Evolutionary conservation across 2,797 vertebrate species (phyloP), one percentile per base, ranked within the genome.

Genomic region (Zalophus californianus): DNA sequence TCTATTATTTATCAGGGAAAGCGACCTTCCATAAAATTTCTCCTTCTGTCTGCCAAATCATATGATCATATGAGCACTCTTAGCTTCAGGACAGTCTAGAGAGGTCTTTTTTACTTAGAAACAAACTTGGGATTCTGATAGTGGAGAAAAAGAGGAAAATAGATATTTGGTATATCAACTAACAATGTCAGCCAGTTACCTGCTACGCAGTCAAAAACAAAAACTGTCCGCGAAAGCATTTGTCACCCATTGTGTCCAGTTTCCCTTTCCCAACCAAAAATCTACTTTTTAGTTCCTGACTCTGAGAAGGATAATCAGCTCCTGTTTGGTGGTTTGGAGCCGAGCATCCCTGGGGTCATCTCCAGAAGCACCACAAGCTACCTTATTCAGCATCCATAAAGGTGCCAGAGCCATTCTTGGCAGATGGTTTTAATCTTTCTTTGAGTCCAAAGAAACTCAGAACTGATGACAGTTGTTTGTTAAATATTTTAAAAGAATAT

Each of bases 41-140:
- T 93, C 50, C 56, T 92, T 93, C 8, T 25, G 56, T 44, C 72
- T 73, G 66, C 38, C 44, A 3, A 79, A 94, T 68, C 66, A 54
- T 44, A 32, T 50, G 44, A 75, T 70, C 56, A 25, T 23, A 6
- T 3, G 35, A 38, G 16, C 25, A 35, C 27, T 44, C 5, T n/a
- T 52, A 64, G n/a, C 50, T 90, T 84, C 54, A 66, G 35, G 89
- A 78, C 4, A 48, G 21, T 60, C 64, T 73, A 58, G 32, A 12
- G 60, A 89, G 64, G 27, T 35, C 29, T 32, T 89, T 94, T 94
- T 90, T 73, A 96, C 70, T 91, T n/a, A 29, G 56, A 52, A 84
- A 66, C 64, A 85, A 85, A 90, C 44, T 4, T n/a, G 41, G 50
- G 27, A 70, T 79, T 48, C 13, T 64, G 21, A 54, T 72, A 23